Percentiles rank a stretch among this genome's conserved stretches.
phyloP scores from a whole-genome alignment of 1,140 invertebrate genomes.

The Heliothis virescens region DNA sequence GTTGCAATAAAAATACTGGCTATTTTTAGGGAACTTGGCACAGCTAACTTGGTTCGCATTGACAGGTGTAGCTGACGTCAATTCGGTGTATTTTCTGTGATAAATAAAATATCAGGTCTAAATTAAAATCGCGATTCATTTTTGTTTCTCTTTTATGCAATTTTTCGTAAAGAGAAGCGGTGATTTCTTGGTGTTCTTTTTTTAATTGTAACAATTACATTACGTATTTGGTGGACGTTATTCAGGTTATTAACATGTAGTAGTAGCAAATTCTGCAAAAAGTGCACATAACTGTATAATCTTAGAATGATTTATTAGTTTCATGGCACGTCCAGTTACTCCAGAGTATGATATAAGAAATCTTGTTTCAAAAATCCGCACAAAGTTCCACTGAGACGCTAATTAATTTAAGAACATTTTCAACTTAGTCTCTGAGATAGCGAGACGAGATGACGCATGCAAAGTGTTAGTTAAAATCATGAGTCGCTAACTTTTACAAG shows the following conservation, averaged over 20 bases:
- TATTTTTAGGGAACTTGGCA: constrained; percentile 31
- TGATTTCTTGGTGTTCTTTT: neutral
- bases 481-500: constrained; percentile 30
- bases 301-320: too few relatives aligned
- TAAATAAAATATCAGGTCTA: constrained; percentile 11
- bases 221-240: too few relatives aligned
- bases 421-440: constrained; percentile 30
- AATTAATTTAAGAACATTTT: constrained; percentile 29
- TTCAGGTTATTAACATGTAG: too few relatives aligned
- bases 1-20: constrained; percentile 30
- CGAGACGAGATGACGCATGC: constrained; percentile 24
- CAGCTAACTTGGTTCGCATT: neutral
- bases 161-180: too few relatives aligned
- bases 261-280: too few relatives aligned
- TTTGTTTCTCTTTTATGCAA: neutral
- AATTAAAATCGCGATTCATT: neutral
- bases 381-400: neutral
- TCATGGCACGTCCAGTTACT: too few relatives aligned
- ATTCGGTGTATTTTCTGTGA: neutral
- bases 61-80: constrained; percentile 19
- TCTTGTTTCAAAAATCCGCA: neutral
- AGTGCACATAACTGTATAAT: too few relatives aligned
- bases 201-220: neutral
- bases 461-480: constrained; percentile 44
- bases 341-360: too few relatives aligned